Evolutionary conservation across 2,797 vertebrate species (phyloP), one percentile per base, ranked within the genome.

Genomic region (Siniperca scherzeri): DNA sequence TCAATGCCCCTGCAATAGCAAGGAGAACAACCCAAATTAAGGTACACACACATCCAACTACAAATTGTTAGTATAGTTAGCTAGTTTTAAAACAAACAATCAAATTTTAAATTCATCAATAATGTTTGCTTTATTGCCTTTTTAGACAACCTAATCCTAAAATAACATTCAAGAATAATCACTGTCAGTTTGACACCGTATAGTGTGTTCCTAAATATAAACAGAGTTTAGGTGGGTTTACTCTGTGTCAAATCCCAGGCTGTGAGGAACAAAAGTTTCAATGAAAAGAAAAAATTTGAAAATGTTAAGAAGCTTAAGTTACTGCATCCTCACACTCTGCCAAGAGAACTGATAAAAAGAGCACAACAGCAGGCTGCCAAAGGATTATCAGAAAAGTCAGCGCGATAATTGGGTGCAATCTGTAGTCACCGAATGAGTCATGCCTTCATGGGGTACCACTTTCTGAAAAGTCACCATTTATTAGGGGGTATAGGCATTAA

Each of bases 221-320:
- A 36, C 36, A 36, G 36, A 36, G 5, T 36, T 36, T 36, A 36
- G 36, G 36, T 36, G 36, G 36, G 36, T 36, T 7, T 38, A 2
- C 17, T 6, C 19, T 22, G 3, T 9, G 0, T 16, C 14, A 6
- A 59, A 70, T 50, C 60, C 57, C 59, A 13, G 25, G 5, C 55
- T 57, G 62, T 2, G 1, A 61, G 30, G n/a, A 82, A 1, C 65
- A 81, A 78, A 81, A 30, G 50, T 61, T 13, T 68, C 42, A 66
- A 10, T 64, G 60, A 44, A 19, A 62, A 22, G 22, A 71, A 75
- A 75, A 60, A 53, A 27, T 5, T 38, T 19, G 40, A 71, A 77
- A 75, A 40, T n/a, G 44, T 70, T 57, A 80, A 85, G 56, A 68
- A 80, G 76, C 83, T 88, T 81, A 84, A 70, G 71, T 70, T 30